Percentiles rank a stretch among this genome's conserved stretches.
Evolutionary conservation across 53 echinoderm and acorn worm genomes (phyloP).

Genomic region (Antedon mediterranea): DNA sequence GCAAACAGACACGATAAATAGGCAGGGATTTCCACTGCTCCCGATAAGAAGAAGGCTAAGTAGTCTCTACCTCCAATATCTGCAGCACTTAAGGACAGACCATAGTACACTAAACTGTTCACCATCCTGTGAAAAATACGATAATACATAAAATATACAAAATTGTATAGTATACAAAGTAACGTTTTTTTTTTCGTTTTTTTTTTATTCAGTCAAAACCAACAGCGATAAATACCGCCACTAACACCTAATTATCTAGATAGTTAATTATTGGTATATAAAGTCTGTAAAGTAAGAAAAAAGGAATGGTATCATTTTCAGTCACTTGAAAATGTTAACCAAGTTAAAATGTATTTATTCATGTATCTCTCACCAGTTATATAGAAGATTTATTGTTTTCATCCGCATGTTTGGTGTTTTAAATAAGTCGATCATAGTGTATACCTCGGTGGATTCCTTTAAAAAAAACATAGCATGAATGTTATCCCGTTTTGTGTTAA

Average conservation of each 20-base stretch:
- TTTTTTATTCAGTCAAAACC: no score
- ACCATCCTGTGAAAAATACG: conserved; percentile 12
- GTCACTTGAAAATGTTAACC: no score
- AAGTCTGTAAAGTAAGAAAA: no score
- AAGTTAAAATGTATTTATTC: background rate
- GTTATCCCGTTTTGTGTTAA: no score
- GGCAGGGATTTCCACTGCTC: conserved; percentile 48
- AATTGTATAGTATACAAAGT: no score
- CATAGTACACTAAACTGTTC: conserved; percentile 33
- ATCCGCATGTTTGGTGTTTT: conserved; percentile 31
- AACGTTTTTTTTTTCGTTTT: no score
- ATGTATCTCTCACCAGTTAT: conserved; percentile 27
- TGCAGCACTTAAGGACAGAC: conserved; percentile 28
- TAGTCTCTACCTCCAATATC: conserved; percentile 25
- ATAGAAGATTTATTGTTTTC: conserved; percentile 43
- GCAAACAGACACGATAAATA: conserved; percentile 16
- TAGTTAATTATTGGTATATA: no score
- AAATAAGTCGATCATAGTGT: conserved; percentile 25
- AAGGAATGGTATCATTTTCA: no score
- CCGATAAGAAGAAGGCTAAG: conserved; percentile 38
- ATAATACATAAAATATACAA: no score
- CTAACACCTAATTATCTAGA: no score
- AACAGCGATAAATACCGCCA: no score
- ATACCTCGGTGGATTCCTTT: background rate
- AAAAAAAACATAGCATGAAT: background rate